Evolutionary conservation across 1,140 invertebrate species (phyloP), one percentile per base, ranked within the genome.

Genomic region (Arion vulgaris): DNA sequence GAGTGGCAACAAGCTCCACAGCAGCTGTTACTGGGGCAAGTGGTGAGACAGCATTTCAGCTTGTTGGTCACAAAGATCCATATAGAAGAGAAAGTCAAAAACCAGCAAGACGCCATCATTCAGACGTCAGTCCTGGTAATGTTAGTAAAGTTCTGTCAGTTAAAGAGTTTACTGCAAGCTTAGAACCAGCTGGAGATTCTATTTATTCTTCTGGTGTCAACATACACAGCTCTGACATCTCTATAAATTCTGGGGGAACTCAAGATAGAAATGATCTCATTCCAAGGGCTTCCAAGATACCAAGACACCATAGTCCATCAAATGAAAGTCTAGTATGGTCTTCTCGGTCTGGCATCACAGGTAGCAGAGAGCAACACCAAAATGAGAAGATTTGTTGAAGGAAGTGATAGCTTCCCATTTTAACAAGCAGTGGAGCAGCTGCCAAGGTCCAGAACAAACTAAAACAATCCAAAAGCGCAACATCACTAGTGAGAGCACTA

Each of bases 61-160:
- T 86, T 41, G 82, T 85, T 1, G 85, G 83, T 15, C 80, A 79
- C 34, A 77, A 80, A 71, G 83, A 86, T 13, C 53, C 82, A 32
- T 38, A 77, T 7, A 86, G 85, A 66, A 83, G 71, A 69, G 85
- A 87, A 72, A 73, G 75, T 71, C 71, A 79, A 76, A 79, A 68
- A 13, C 86, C 83, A 49, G 74, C 84, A 13, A 83, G 90, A 32
- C 80, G 90, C 36, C 90, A 91, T 83, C 85, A 90, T 77, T 90
- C 89, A 0, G 90, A 91, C 82, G 88, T 91, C 26, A 91, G 87
- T 77, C 88, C 89, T n/a, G 85, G 86, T 32, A 91, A 90, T 87
- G 87, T 91, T 15, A 85, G 87, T 38, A 86, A 88, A 81, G 83
- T 86, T 79, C 83, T 90, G 0, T 85, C 85, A 19, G 76, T 89